These are phyloP conservation scores for Puma concolor DNA, from an alignment of 2,113 vertebrate species.

Conservation along the genomic window DNA sequence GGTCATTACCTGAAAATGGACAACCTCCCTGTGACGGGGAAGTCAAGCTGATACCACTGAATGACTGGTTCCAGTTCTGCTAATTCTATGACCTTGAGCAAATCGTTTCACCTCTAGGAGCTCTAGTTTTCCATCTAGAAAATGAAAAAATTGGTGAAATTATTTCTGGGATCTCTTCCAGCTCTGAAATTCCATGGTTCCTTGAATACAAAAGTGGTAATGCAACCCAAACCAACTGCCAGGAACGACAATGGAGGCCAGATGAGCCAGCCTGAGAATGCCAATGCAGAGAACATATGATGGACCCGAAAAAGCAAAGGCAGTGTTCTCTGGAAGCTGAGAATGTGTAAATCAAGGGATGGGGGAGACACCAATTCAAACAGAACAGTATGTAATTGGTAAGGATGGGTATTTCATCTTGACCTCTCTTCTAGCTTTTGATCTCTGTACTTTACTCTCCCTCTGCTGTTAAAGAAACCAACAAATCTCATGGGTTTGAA, in stretches of 20 bases:
- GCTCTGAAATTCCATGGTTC: background rate
- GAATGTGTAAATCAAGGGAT: no score
- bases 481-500: background rate
- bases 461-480: background rate
- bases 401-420: background rate
- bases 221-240: background rate
- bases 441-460: background rate
- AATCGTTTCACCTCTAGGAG: background rate
- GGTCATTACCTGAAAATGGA: background rate
- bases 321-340: background rate
- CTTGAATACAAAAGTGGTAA: background rate
- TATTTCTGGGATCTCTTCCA: background rate
- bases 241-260: background rate
- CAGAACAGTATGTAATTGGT: background rate
- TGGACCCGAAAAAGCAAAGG: background rate
- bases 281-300: background rate
- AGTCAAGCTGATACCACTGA: no score
- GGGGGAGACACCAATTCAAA: background rate
- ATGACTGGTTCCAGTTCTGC: background rate
- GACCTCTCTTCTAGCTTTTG: background rate
- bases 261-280: background rate
- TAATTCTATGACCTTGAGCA: background rate
- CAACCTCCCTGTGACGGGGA: background rate
- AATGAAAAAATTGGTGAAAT: background rate
- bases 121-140: background rate